phyloP scores from a whole-genome alignment of 2,888 invertebrate species.

The Cremastinae sp. region DNA sequence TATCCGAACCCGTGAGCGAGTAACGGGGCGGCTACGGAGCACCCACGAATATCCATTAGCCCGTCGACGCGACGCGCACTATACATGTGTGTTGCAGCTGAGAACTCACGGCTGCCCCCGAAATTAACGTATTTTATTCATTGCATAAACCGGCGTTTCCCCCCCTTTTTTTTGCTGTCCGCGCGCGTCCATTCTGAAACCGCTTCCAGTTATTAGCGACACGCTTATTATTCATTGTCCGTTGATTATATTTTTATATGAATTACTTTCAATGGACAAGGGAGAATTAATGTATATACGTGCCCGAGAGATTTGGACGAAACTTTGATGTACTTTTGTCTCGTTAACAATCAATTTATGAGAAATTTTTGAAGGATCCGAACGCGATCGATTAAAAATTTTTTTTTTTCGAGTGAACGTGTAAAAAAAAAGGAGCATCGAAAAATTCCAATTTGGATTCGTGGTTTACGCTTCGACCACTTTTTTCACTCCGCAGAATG shows the following conservation, averaged over 20 bases:
- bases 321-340: background rate
- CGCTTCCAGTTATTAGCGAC: constrained; percentile 37
- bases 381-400: no score
- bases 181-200: constrained; percentile 13
- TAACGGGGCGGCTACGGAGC: constrained; percentile 34
- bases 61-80: constrained; percentile 34
- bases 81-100: constrained; percentile 9
- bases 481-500: no score
- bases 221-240: constrained; percentile 41
- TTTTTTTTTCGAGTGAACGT: no score
- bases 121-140: constrained; percentile 52
- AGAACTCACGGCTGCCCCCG: constrained; percentile 3
- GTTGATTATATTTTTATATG: background rate
- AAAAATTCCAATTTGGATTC: no score
- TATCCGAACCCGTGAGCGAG: constrained; percentile 40
- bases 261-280: background rate
- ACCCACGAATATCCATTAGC: constrained; percentile 54
- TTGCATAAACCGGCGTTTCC: constrained; percentile 33
- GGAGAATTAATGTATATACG: constrained; percentile 9
- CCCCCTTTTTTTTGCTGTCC: constrained; percentile 2
- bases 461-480: no score
- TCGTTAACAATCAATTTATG: background rate
- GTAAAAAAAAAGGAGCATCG: no score
- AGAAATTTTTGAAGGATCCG: background rate
- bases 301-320: background rate